These are phyloP conservation scores for Cephus runcator DNA, from an alignment of 2,888 invertebrate genomes.

Conservation along the genomic window DNA sequence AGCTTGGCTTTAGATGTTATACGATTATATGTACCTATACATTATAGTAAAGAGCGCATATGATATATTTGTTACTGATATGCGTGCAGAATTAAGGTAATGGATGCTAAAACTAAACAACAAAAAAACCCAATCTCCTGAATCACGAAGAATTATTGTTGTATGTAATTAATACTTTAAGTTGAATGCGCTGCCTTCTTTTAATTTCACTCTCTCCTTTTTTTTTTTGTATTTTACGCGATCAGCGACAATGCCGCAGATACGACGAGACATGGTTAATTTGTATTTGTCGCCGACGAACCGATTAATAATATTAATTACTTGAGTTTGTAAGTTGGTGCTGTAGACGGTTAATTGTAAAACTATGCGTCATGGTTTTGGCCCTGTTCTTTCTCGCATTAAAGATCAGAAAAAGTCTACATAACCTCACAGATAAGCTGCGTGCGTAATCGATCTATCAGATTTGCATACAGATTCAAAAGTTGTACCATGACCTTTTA, in stretches of 20 bases:
- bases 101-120: slow-evolving; percentile 44
- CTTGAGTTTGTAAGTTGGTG: slow-evolving; percentile 18
- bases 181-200: slow-evolving; percentile 62
- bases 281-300: neutral
- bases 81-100: slow-evolving; percentile 61
- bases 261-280: neutral
- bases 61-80: slow-evolving; percentile 65
- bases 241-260: neutral
- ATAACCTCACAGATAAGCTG: neutral
- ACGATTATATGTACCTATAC: slow-evolving; percentile 64
- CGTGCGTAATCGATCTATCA: neutral
- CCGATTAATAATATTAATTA: slow-evolving; percentile 4
- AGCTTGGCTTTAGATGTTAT: slow-evolving; percentile 66
- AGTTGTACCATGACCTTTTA: neutral
- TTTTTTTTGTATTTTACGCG: slow-evolving; percentile 20
- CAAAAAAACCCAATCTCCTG: slow-evolving; percentile 59
- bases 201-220: slow-evolving; percentile 44
- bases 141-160: slow-evolving; percentile 50
- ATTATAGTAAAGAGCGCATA: slow-evolving; percentile 62
- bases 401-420: neutral
- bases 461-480: neutral
- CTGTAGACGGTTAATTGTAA: slow-evolving; percentile 16
- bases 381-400: slow-evolving; percentile 10
- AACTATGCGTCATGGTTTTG: slow-evolving; percentile 14
- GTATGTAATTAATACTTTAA: slow-evolving; percentile 51